Evolutionary conservation across 1,140 invertebrate species (phyloP).

Genomic region (Meteorus sp.): DNA sequence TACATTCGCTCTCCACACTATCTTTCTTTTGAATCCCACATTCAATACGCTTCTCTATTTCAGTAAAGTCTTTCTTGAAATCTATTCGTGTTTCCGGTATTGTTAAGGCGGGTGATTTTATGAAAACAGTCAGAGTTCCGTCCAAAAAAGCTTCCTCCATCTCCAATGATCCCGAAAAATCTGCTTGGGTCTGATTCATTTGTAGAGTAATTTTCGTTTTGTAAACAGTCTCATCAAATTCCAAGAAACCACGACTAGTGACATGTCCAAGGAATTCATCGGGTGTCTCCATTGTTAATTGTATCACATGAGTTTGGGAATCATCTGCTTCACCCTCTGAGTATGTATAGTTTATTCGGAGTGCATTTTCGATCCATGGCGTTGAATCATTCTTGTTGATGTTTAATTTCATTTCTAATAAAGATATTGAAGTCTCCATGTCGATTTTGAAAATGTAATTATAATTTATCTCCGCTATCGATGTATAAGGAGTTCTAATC

Average conservation of each 20-base stretch:
- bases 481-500: constrained; percentile 65
- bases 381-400: constrained; percentile 52
- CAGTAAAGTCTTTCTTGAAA: constrained; percentile 69
- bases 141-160: constrained; percentile 66
- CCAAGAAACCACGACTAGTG: constrained; percentile 53
- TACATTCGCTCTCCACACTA: constrained; percentile 39
- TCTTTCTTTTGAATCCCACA: constrained; percentile 37
- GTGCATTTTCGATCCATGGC: constrained; percentile 60
- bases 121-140: constrained; percentile 59
- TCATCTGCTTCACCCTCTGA: constrained; percentile 51
- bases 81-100: constrained; percentile 66
- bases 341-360: constrained; percentile 59
- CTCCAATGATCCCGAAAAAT: constrained; percentile 57
- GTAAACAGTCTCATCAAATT: constrained; percentile 61
- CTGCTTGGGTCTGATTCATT: constrained; percentile 54
- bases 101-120: constrained; percentile 64
- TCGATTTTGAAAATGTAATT: constrained; percentile 64
- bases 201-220: constrained; percentile 54
- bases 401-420: constrained; percentile 59
- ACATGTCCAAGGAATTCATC: constrained; percentile 57
- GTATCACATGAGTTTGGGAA: constrained; percentile 52
- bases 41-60: constrained; percentile 63
- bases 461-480: constrained; percentile 63
- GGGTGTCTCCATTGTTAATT: constrained; percentile 61
- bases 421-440: constrained; percentile 60